Base-by-base conservation (phyloP, 2,797 vertebrate species). In the Gila robusta region DNA sequence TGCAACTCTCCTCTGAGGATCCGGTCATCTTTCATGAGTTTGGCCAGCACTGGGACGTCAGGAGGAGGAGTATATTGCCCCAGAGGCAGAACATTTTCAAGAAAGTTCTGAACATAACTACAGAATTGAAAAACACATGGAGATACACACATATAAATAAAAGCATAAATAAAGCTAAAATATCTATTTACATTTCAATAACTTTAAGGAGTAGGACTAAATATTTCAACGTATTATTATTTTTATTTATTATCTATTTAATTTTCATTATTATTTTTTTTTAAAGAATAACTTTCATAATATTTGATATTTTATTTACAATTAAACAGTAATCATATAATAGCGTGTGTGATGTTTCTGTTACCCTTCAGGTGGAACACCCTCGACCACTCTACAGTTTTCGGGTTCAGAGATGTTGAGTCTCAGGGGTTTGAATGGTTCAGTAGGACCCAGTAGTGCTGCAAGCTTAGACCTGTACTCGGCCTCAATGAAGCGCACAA, bases 401-500 rank as follows among this genome's bases (percentile, higher is more conserved):
- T 88, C 17, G 0, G 17, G 0, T 70, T n/a, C 84, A 6, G 69
- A 83, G 4, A 90, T 92, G 8, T 85, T 85, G 79, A 93, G 87
- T 70, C 88, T 89, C 37, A 87, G 91, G 0, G 94, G 95, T 87
- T 74, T 86, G 47, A 23, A 86, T 73, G 84, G 84, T 49, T 67
- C 72, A 92, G 91, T 94, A 98, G 17, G 96, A 96, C 0, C 94
- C 90, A 0, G 84, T 87, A 37, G 97, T 96, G 10, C 88, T 71
- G 94, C 96, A 88, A 98, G 89, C 6, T 90, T 84, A 71, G 94
- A 96, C 76, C 92, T 91, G 0, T 91, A 94, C 0, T 92, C 1
- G 0, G 94, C 96, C 10, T 96, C 94, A 4, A 99, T 2, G 21
- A 91, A 94, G 79, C 97, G 96, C 44, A 96, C 92, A 11, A 99